These are phyloP conservation scores for Spicauda simplicius DNA, from an alignment of 2,888 invertebrate species.

Conservation along the genomic window DNA sequence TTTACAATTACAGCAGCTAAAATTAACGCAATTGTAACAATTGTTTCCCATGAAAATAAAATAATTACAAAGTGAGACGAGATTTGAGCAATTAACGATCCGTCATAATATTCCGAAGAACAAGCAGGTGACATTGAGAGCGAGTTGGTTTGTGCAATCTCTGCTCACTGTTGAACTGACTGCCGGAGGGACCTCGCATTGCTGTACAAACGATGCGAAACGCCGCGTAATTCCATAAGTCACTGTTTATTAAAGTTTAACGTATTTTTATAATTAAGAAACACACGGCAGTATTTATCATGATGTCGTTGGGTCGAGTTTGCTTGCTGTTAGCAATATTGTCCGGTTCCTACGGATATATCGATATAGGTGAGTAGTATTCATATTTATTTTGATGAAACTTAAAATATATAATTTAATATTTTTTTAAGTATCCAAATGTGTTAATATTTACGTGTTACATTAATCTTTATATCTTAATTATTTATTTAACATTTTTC, in stretches of 20 bases:
- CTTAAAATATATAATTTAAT: not conserved
- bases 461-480: too few relatives aligned
- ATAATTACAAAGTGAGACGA: not conserved
- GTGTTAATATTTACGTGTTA: too few relatives aligned
- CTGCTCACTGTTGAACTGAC: slow-evolving; percentile 21
- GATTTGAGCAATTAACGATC: slow-evolving; percentile 23
- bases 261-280: not conserved
- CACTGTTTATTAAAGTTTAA: not conserved
- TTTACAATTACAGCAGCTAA: not conserved
- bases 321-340: slow-evolving; percentile 50
- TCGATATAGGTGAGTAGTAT: slow-evolving; percentile 64
- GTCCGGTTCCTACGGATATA: slow-evolving; percentile 52
- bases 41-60: not conserved
- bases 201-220: not conserved
- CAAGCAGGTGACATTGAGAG: slow-evolving; percentile 64
- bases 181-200: slow-evolving; percentile 8
- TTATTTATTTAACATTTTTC: too few relatives aligned
- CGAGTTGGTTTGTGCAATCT: slow-evolving; percentile 62
- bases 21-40: not conserved
- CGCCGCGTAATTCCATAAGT: slow-evolving; percentile 5
- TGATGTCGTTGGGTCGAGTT: slow-evolving; percentile 41
- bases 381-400: not conserved
- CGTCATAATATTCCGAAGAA: slow-evolving; percentile 50
- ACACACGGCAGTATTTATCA: not conserved
- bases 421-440: too few relatives aligned